Conservation (phyloP, 2,888 invertebrate genomes). For the Eristalis arbustorum region DNA sequence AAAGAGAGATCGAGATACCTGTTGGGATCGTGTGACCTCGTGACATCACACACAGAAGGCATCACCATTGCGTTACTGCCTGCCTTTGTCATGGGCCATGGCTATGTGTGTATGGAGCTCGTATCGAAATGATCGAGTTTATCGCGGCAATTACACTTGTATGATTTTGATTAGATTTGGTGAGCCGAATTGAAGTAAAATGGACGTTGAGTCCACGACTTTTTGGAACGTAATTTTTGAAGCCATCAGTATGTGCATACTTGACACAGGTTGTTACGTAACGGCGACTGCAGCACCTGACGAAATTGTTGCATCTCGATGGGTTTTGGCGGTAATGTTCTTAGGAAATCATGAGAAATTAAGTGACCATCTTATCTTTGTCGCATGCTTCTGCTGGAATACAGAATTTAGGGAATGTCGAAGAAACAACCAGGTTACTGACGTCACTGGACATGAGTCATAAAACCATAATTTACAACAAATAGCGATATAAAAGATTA, state of each 20-base stretch:
- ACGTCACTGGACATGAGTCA: no score
- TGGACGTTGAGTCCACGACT: not conserved
- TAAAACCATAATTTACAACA: no score
- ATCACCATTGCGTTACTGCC: not conserved
- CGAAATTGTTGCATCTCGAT: no score
- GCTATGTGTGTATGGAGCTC: not conserved
- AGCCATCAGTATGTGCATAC: not conserved
- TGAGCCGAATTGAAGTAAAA: not conserved
- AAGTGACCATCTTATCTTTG: no score
- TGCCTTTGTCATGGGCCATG: not conserved
- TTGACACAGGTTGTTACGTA: not conserved
- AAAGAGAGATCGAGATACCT: conserved; percentile 30
- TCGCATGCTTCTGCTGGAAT: no score
- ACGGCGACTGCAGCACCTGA: not conserved
- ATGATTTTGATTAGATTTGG: conserved; percentile 19
- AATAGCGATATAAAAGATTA: no score
- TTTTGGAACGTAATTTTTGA: not conserved
- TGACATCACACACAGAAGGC: conserved; percentile 40
- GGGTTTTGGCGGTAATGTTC: not conserved
- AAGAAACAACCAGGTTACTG: no score
- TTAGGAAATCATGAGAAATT: no score
- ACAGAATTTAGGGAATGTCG: no score
- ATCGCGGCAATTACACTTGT: conserved; percentile 47
- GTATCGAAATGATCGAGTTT: conserved; percentile 8
- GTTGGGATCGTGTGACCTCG: conserved; percentile 31